Evolutionary conservation across 2,888 invertebrate species (phyloP).

Genomic region (Griposia aprilina): DNA sequence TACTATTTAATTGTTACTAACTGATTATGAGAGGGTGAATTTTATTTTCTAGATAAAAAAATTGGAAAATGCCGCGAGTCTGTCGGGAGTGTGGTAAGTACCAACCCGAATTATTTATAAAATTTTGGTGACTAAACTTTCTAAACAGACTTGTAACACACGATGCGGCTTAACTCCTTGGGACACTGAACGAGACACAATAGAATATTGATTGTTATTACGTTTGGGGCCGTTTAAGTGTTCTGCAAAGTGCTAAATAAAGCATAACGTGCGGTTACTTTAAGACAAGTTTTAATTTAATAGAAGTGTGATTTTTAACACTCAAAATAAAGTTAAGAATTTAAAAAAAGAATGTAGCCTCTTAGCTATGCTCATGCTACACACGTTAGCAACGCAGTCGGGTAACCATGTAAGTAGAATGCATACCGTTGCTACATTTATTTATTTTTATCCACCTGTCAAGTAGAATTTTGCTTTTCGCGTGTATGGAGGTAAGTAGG

Average conservation of each 20-base stretch:
- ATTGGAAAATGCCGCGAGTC: slow-evolving; percentile 43
- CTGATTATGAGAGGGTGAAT: slow-evolving; percentile 49
- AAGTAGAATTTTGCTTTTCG: neutral
- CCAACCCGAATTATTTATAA: neutral
- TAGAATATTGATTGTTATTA: neutral
- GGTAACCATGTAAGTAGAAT: neutral
- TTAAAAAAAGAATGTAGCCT: neutral
- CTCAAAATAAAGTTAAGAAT: neutral
- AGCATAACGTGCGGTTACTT: neutral
- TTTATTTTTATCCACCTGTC: neutral
- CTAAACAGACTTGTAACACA: slow-evolving; percentile 52
- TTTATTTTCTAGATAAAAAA: slow-evolving; percentile 58
- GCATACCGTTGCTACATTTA: neutral
- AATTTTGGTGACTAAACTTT: neutral
- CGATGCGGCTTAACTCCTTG: neutral
- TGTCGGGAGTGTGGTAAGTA: slow-evolving; percentile 40
- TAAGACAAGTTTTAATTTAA: neutral
- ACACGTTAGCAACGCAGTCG: neutral
- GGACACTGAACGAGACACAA: neutral
- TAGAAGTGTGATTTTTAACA: neutral
- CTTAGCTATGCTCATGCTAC: neutral
- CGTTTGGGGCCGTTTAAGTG: neutral
- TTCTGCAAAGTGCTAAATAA: neutral
- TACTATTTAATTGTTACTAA: slow-evolving; percentile 26
- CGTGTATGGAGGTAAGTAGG: too few species aligned